Conservation (phyloP, 2,113 vertebrate genomes). For the Oncorhynchus clarkii region DNA sequence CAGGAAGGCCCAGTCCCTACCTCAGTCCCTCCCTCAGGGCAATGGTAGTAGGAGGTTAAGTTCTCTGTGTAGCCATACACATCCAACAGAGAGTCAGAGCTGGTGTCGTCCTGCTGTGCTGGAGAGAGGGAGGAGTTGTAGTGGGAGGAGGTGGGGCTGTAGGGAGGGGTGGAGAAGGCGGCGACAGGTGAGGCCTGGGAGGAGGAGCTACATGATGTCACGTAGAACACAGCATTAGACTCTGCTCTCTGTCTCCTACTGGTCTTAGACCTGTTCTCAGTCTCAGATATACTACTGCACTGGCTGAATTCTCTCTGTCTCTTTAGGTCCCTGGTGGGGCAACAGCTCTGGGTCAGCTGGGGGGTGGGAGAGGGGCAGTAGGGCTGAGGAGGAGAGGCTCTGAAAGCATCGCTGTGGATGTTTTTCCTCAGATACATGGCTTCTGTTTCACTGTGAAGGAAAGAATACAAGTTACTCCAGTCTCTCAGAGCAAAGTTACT, state of each 20-base stretch:
- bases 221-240: slow-evolving; percentile 2
- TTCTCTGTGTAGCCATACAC: slow-evolving; percentile 44
- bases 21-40: slow-evolving; percentile 21
- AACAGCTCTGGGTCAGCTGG: slow-evolving; percentile 22
- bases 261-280: slow-evolving; percentile 37
- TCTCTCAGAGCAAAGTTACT: background rate
- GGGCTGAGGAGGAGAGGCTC: slow-evolving; percentile 21
- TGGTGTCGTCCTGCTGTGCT: slow-evolving; percentile 44
- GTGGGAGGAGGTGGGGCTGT: slow-evolving; percentile 63
- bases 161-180: slow-evolving; percentile 62
- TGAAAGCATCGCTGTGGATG: slow-evolving; percentile 40
- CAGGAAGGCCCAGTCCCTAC: slow-evolving; percentile 4
- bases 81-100: slow-evolving; percentile 54
- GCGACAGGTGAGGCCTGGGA: slow-evolving; percentile 34
- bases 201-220: slow-evolving; percentile 18
- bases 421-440: slow-evolving; percentile 64
- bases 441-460: slow-evolving; percentile 67
- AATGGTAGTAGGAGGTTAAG: slow-evolving; percentile 46
- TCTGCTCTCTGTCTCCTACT: slow-evolving; percentile 26
- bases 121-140: slow-evolving; percentile 39
- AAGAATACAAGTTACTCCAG: background rate
- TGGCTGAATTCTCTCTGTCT: slow-evolving; percentile 46
- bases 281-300: background rate
- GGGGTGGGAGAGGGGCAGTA: slow-evolving; percentile 15
- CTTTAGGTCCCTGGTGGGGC: slow-evolving; percentile 38